Conservation (phyloP, 2,888 invertebrate species). For the Apeira syringaria region DNA sequence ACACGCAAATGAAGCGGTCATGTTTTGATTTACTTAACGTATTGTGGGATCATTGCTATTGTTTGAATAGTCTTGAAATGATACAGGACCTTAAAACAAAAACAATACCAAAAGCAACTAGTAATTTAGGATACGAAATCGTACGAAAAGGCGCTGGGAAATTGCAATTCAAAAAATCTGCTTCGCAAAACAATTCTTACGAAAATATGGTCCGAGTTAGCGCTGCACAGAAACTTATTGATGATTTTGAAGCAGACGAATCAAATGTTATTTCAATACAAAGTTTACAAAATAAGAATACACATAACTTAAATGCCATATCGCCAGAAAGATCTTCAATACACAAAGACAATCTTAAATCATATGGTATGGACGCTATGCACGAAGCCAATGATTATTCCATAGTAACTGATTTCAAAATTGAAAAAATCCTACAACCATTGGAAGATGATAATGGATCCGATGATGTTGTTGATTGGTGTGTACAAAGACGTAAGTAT, state of each 20-base stretch:
- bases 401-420: not conserved
- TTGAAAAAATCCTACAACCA: not conserved
- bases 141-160: not conserved
- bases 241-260: not conserved
- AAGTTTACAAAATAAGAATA: not conserved
- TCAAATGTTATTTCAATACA: no score
- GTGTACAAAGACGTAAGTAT: constrained; percentile 3
- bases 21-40: not conserved
- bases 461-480: not conserved
- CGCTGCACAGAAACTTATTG: not conserved
- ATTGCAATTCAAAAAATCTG: not conserved
- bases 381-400: not conserved
- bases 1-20: no score
- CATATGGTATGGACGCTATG: not conserved
- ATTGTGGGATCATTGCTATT: not conserved
- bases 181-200: not conserved
- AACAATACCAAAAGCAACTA: no score
- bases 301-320: not conserved
- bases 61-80: no score
- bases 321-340: not conserved
- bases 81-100: no score
- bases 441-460: not conserved
- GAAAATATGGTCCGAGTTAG: not conserved
- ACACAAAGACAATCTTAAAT: not conserved
- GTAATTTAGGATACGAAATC: not conserved